Base-by-base conservation (phyloP, 30 jellyfish, hydroid and myxozoan genomes). In the Aurelia coerulea region DNA sequence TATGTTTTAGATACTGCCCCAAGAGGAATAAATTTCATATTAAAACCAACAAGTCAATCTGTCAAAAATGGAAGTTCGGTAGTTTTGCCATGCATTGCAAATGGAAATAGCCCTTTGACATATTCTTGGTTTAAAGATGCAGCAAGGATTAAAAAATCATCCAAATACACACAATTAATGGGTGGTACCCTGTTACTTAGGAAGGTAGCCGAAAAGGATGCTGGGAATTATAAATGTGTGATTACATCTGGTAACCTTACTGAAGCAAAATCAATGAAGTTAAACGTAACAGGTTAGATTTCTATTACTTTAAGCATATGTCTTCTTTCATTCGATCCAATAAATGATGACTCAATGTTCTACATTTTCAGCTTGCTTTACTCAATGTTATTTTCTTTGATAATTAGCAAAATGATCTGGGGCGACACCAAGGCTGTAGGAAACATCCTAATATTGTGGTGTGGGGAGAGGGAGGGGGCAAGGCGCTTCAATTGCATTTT, bases 51-150 rank as follows among this genome's bases (percentile, higher is more conserved):
- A 32, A 56, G 59, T 51, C 96, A 87, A 64, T 56, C 83, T 0
- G 80, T 84, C 53, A 51, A 74, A 29, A 37, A 15, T 19, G 92
- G 91, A 68, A 69, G 84, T 37, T 32, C 81, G 1, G 85, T 68
- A n/a, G 58, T 80, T 14, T 70, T 93, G 2, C 69, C 92, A 9
- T 93, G 98, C 65, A 64, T 79, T 41, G 97, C 97, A 11, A 59
- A 62, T 58, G 90, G 88, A 0, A 4, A 0, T 17, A 65, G 86
- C 34, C 12, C 62, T 10, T 78, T 80, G 10, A 76, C 64, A 3
- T 93, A 83, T 79, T 41, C 86, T 11, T 93, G 98, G 98, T 77
- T 35, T 39, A 87, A 87, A 78, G 88, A 93, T 54, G 98, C 97
- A 0, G 79, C 77, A 54, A 34, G 71, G 23, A 81, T 93, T 6